A percentile compares a stretch with the other conserved stretches of the same genome.
Conservation (phyloP, 1,140 invertebrate species). For the Drosophila nasuta region DNA sequence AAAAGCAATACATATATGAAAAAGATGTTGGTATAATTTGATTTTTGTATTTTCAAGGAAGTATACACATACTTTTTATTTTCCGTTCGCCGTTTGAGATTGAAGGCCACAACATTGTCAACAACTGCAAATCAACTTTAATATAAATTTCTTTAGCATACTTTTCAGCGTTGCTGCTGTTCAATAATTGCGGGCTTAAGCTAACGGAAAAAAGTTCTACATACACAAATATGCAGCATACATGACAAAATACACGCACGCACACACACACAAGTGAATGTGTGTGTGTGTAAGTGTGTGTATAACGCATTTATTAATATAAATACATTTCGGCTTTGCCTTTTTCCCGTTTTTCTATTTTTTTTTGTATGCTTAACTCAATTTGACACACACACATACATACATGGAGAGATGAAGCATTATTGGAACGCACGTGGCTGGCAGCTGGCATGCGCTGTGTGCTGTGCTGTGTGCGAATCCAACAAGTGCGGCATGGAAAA, state of each 20-base stretch:
- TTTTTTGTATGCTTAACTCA: neutral
- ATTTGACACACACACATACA: slow-evolving; percentile 16
- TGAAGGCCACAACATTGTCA: too few species aligned
- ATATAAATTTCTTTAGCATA: neutral
- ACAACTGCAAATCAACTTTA: too few species aligned
- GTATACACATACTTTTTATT: too few species aligned
- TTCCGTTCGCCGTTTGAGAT: too few species aligned
- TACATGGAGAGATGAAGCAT: neutral
- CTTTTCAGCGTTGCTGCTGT: neutral
- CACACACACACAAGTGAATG: neutral
- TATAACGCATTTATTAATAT: slow-evolving; percentile 2
- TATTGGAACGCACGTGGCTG: slow-evolving; percentile 51
- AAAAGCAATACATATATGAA: too few species aligned
- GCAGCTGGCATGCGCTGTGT: slow-evolving; percentile 59
- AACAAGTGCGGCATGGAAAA: slow-evolving; percentile 79
- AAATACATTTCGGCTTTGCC: slow-evolving; percentile 14
- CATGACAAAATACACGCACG: neutral
- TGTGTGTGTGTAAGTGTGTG: neutral
- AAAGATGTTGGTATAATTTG: too few species aligned
- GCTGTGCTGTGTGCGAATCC: slow-evolving; percentile 49
- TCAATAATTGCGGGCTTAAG: neutral
- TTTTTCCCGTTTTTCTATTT: neutral
- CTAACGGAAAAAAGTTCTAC: neutral
- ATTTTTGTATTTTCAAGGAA: too few species aligned
- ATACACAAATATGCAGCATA: neutral